Base-by-base conservation (phyloP, 2,113 vertebrate genomes). In the Rhodinocichla rosea region DNA sequence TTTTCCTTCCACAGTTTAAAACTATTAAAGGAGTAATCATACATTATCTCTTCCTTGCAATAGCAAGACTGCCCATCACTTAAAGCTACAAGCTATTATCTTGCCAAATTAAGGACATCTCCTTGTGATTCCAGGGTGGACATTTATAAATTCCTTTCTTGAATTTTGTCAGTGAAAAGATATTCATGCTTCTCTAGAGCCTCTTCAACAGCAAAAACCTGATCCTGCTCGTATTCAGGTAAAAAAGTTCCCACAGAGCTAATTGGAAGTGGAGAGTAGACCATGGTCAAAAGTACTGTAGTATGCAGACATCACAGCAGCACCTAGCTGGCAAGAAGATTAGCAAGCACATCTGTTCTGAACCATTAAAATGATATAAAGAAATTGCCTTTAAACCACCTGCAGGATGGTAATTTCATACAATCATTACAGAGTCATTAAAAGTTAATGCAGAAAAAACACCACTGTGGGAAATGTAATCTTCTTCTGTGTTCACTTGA, bases 291-390 rank as follows among this genome's bases (percentile, higher is more conserved):
- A 96, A 78, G 16, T 69, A 64, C 30, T 37, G 37, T 68, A 10
- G 3, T 57, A 20, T 83, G 28, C 33, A 70, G 55, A 81, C 15
- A 89, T 59, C 67, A 68, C 59, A 73, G 68, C 52, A 95, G 89
- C 79, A 88, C 39, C 84, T 96, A 90, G 37, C 90, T 95, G 94
- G 70, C 77, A 86, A 88, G 69, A 69, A 64, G 60, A 96, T 95
- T 89, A 96, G 57, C 26, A 83, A 81, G 47, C 32, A 90, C 89
- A 94, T 95, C 91, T 95, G 95, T 90, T 94, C 74, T 91, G 52
- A 96, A 84, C 44, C 83, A 94, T 96, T 96, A 93, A 91, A 95
- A 82, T 95, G 70, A 95, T 96, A 85, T 89, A 94, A 95, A 83
- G 86, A 89, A 80, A 96, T 93, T 96, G 44, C 37, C 87, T 97